phyloP scores from a whole-genome alignment of 2,797 vertebrate species.

The Holocentrus rufus region DNA sequence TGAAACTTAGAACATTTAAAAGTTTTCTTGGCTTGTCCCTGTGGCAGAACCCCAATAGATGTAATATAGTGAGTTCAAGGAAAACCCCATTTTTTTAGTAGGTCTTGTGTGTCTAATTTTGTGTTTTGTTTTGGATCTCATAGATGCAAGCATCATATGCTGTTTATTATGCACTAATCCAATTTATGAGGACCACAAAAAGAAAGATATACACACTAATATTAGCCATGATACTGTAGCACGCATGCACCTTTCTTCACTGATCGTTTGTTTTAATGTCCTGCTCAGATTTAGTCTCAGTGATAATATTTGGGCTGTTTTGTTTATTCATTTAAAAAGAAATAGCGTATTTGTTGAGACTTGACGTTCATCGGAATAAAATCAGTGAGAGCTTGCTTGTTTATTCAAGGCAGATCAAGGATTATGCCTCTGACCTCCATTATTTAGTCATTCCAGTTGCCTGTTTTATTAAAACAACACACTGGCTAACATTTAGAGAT shows the following conservation, averaged over 20 bases:
- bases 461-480: neutral
- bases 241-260: neutral
- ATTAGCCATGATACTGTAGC: conserved; percentile 7
- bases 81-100: neutral
- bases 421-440: neutral
- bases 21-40: too few relatives aligned
- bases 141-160: conserved; percentile 32
- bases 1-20: too few relatives aligned
- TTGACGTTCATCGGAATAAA: neutral
- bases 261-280: neutral
- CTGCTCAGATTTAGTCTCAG: neutral
- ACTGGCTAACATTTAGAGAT: neutral
- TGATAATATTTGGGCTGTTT: neutral
- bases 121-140: conserved; percentile 53
- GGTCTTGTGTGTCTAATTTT: neutral
- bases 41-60: neutral
- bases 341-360: conserved; percentile 2
- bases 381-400: neutral
- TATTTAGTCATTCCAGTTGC: conserved; percentile 1
- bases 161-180: neutral
- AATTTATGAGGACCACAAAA: neutral
- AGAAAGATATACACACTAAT: neutral
- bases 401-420: neutral
- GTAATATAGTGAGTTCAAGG: neutral
- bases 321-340: neutral